These are phyloP conservation scores for Melanotaenia maccullochi DNA, from an alignment of 2,797 vertebrate genomes.

Conservation along the genomic window DNA sequence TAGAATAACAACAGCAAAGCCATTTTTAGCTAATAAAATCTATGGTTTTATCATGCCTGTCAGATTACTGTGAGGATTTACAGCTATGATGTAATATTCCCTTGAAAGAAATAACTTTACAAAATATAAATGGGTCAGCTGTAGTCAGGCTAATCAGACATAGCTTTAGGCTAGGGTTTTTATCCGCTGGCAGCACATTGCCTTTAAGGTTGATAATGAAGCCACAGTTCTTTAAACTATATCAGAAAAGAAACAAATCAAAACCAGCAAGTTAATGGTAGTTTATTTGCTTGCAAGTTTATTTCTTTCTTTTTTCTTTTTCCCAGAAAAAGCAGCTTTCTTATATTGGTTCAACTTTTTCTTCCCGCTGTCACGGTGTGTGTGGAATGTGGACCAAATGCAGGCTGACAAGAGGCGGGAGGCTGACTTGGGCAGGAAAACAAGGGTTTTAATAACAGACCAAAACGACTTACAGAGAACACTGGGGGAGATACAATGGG, in stretches of 20 bases:
- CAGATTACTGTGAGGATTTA: constrained; percentile 5
- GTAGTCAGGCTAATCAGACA: not conserved
- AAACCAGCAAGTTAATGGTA: not conserved
- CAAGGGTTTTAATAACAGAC: no score
- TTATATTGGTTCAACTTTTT: not conserved
- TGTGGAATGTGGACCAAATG: no score
- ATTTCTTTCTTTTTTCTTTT: not conserved
- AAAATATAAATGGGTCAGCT: not conserved
- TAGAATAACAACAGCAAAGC: not conserved
- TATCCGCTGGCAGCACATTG: not conserved
- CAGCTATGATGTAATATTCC: not conserved
- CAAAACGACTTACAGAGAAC: no score
- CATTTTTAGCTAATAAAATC: not conserved
- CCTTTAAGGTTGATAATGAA: not conserved
- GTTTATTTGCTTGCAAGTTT: not conserved
- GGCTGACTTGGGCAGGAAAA: no score
- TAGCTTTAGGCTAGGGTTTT: constrained; percentile 9
- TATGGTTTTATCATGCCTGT: not conserved
- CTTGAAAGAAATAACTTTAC: not conserved
- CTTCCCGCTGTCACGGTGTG: not conserved
- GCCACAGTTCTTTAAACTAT: not conserved
- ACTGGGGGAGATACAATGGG: no score
- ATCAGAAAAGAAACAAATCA: not conserved
- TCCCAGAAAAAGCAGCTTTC: not conserved
- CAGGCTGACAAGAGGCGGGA: no score